Evolutionary conservation across 1,140 invertebrate species (phyloP), one percentile per base, ranked within the genome.

Genomic region (Trichonephila clavata): DNA sequence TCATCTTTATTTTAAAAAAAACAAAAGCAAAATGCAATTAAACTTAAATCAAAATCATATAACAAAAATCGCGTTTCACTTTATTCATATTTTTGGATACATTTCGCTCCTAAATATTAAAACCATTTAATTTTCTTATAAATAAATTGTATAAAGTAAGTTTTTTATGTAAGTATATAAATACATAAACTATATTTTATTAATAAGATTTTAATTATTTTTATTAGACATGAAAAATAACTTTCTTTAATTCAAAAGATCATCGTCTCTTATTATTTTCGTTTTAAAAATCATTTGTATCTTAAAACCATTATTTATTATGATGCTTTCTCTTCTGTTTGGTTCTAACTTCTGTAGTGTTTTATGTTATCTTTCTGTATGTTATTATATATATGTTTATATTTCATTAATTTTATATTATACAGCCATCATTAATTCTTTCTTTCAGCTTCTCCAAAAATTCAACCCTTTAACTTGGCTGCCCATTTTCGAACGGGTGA

Each of bases 391-490:
- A 63, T 21, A 63, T 63, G 7, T 20, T 7, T 21, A 63, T 63
- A 7, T 63, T 21, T 18, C 8, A 21, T 18, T 21, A 63, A 6
- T 18, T 63, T 18, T 7, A 21, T 21, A 21, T 18, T 21, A 20
- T 21, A 20, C 20, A 21, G 0, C 20, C n/a, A 63, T 21, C 20
- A 21, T 63, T 65, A 65, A 43, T 43, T 13, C n/a, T 71, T 84
- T 91, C 6, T 91, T 91, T 84, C 60, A 91, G 90, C 24, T 43
- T 63, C 80, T 0, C 93, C 93, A n/a, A 84, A 84, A 10, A 94
- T 94, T 13, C 86, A 94, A 39, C 93, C 93, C 3, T 94, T 94
- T 43, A 94, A 83, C 57, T 84, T 94, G 8, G 95, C 80, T 0
- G 4, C 50, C 18, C 61, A 65, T 6, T 84, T 65, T 14, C 18